A percentile compares a stretch with the other conserved stretches of the same genome.
These are phyloP conservation scores for Rhabditoides inermis DNA, from an alignment of 2,888 invertebrate species.

Conservation along the genomic window DNA sequence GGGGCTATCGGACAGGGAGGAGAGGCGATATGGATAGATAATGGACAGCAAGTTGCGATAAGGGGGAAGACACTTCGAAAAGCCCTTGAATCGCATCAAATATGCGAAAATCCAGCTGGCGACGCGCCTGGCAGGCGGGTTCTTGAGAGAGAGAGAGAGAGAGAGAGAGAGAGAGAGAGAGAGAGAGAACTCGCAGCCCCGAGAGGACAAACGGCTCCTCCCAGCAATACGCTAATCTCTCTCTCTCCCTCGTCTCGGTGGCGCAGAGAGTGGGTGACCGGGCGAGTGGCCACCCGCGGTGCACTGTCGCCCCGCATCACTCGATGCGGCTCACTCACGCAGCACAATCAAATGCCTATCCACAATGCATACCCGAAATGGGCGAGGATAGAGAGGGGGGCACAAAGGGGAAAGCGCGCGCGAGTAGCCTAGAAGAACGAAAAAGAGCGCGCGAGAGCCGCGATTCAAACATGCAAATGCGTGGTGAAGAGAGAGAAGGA, in stretches of 20 bases:
- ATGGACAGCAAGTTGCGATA: background rate
- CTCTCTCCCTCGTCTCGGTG: no score
- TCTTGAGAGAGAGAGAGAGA: background rate
- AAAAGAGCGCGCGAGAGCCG: background rate
- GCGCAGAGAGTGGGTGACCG: no score
- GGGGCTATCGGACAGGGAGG: background rate
- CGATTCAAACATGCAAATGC: background rate
- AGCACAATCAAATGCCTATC: no score
- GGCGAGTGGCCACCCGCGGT: no score
- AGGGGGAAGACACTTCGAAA: no score
- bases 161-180: slow-evolving; percentile 1
- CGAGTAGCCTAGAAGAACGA: background rate
- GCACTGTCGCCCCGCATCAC: no score
- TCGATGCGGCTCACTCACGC: no score
- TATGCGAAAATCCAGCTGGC: slow-evolving; percentile 1
- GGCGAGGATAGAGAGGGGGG: background rate
- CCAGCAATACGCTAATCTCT: no score
- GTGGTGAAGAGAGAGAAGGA: background rate
- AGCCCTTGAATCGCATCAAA: no score
- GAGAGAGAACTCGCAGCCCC: no score
- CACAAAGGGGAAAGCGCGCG: background rate
- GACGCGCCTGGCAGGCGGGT: background rate
- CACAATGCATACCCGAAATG: no score
- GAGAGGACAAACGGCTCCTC: no score
- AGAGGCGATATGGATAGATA: background rate